These are phyloP conservation scores for Ecliptopera silaceata DNA, from an alignment of 2,888 invertebrate species.

Conservation along the genomic window DNA sequence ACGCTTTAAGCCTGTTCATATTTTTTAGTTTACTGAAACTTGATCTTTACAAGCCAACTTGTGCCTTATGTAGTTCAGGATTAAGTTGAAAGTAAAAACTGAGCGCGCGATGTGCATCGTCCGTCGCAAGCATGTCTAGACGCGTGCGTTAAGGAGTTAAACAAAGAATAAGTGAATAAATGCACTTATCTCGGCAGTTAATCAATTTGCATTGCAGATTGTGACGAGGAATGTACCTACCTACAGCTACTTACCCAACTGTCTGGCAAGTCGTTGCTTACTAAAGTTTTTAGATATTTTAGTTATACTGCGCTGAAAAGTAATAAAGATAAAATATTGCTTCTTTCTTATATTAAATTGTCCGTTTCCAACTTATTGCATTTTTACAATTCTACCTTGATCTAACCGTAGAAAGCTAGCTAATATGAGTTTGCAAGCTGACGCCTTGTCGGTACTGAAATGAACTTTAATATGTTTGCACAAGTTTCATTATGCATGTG, in stretches of 20 bases:
- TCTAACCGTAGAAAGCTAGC: too few relatives aligned
- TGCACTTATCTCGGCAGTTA: slow-evolving; percentile 22
- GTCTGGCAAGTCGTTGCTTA: background rate
- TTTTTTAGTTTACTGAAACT: background rate
- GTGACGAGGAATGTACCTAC: slow-evolving; percentile 2
- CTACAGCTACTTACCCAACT: slow-evolving; percentile 12
- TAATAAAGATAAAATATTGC: background rate
- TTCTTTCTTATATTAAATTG: too few relatives aligned
- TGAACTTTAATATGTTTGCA: too few relatives aligned
- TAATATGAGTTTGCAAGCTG: too few relatives aligned
- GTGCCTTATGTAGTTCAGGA: background rate
- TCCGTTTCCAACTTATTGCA: too few relatives aligned
- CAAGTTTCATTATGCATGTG: too few relatives aligned
- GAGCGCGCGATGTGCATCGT: slow-evolving; percentile 17
- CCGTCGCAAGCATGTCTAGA: slow-evolving; percentile 35
- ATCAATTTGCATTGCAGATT: slow-evolving; percentile 21
- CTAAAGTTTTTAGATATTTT: background rate
- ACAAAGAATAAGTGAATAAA: slow-evolving; percentile 34
- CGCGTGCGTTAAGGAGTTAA: slow-evolving; percentile 34
- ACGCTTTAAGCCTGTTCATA: slow-evolving; percentile 3
- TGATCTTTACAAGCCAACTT: background rate
- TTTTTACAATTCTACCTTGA: too few relatives aligned
- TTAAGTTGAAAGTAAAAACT: slow-evolving; percentile 13
- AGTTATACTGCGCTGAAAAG: background rate
- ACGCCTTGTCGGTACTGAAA: too few relatives aligned